Percentiles rank a stretch among this genome's conserved stretches.
Evolutionary conservation across 2,113 vertebrate genomes (phyloP).

Genomic region (Tonatia bakeri): DNA sequence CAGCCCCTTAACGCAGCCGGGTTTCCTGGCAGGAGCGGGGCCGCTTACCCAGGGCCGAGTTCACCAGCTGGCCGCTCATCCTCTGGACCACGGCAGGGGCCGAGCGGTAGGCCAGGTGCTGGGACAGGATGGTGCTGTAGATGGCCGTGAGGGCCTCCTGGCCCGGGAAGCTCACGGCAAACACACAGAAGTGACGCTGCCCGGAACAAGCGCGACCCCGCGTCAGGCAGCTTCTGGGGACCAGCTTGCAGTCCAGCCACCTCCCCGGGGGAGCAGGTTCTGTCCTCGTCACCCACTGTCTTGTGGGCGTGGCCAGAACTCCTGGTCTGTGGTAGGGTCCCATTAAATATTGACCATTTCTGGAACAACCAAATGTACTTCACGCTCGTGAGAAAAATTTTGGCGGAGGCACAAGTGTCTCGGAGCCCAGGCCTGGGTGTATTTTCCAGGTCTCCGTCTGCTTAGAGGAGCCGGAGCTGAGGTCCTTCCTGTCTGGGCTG

Average conservation of each 20-base stretch:
- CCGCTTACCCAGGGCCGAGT: constrained; percentile 79
- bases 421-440: not conserved
- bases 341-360: rapidly evolving
- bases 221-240: rapidly evolving
- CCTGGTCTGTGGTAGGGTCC: rapidly evolving
- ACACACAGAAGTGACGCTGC: constrained; percentile 83
- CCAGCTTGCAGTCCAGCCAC: rapidly evolving
- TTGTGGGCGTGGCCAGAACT: not conserved
- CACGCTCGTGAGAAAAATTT: rapidly evolving
- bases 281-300: rapidly evolving
- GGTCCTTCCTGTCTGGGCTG: too few relatives aligned
- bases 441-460: not conserved
- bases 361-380: rapidly evolving
- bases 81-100: not conserved
- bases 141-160: constrained; percentile 79
- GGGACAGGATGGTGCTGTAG: constrained; percentile 78
- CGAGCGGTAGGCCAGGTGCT: constrained; percentile 74
- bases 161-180: constrained; percentile 80
- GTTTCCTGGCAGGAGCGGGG: rapidly evolving
- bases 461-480: rapidly evolving
- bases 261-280: not conserved
- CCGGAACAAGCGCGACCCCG: rapidly evolving
- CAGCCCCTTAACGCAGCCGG: not conserved
- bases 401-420: not conserved
- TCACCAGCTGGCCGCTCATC: constrained; percentile 74